Conservation (phyloP, 2,888 invertebrate genomes). For the Amblyjoppa fuscipennis region DNA sequence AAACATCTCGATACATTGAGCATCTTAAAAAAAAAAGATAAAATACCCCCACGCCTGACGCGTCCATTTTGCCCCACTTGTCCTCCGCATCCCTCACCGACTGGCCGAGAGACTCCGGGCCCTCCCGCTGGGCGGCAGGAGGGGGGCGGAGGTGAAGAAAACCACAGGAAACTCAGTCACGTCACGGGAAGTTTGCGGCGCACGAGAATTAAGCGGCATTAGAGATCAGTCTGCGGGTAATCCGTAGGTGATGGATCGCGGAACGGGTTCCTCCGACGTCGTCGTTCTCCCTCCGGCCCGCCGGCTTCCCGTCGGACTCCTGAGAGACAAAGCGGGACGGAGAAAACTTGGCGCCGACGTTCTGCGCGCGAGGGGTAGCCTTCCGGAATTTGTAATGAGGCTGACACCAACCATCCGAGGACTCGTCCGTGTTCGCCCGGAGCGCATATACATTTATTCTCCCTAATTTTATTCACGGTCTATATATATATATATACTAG, state of each 20-base stretch:
- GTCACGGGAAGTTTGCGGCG: slow-evolving; percentile 73
- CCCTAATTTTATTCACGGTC: slow-evolving; percentile 41
- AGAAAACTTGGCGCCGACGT: slow-evolving; percentile 56
- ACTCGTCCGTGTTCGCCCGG: background rate
- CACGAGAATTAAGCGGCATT: slow-evolving; percentile 74
- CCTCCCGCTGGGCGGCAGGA: background rate
- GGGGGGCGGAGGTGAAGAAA: slow-evolving; percentile 41
- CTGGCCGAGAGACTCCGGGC: slow-evolving; percentile 2
- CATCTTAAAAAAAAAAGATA: too few relatives aligned
- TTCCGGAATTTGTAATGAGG: slow-evolving; percentile 64
- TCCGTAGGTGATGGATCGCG: slow-evolving; percentile 76
- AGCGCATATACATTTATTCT: slow-evolving; percentile 4
- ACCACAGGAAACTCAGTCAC: slow-evolving; percentile 75
- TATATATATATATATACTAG: background rate
- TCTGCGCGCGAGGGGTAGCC: slow-evolving; percentile 12
- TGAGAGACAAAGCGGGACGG: slow-evolving; percentile 23
- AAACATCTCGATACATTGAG: too few relatives aligned
- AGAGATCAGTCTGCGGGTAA: slow-evolving; percentile 76
- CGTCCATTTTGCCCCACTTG: too few relatives aligned
- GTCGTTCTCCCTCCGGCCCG: slow-evolving; percentile 37
- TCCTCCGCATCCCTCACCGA: slow-evolving; percentile 4
- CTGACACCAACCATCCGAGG: slow-evolving; percentile 25
- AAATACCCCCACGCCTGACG: too few relatives aligned
- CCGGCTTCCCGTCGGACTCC: background rate
- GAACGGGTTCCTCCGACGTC: slow-evolving; percentile 41